A percentile compares a stretch with the other conserved stretches of the same genome.
Conservation (phyloP, 2,797 vertebrate genomes). For the Coregonus sp. region DNA sequence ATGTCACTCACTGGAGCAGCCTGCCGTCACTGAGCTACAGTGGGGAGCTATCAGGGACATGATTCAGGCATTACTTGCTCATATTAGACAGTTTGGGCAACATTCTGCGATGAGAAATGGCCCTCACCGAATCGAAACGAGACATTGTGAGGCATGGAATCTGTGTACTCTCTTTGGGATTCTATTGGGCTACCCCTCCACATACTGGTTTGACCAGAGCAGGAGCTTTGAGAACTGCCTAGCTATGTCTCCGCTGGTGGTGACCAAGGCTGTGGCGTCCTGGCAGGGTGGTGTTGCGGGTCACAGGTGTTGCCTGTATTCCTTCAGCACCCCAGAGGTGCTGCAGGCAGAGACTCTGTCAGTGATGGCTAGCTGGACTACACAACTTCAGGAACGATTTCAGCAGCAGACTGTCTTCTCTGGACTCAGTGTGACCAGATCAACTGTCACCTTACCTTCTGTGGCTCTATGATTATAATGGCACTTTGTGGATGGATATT, state of each 20-base stretch:
- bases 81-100: conserved; percentile 55
- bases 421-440: conserved; percentile 77
- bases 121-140: conserved; percentile 54
- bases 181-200: conserved; percentile 86
- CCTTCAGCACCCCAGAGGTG: conserved; percentile 87
- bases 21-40: conserved; percentile 40
- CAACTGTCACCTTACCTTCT: conserved; percentile 77
- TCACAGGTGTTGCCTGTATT: conserved; percentile 78
- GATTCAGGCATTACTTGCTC: conserved; percentile 62
- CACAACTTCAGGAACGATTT: conserved; percentile 74
- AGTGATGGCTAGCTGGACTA: conserved; percentile 75
- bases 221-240: conserved; percentile 83
- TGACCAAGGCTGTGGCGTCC: conserved; percentile 73
- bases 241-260: conserved; percentile 76
- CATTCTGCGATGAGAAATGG: conserved; percentile 10
- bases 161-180: conserved; percentile 87
- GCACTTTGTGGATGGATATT: not conserved
- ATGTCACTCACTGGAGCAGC: too few species aligned
- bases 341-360: conserved; percentile 66
- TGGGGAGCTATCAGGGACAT: conserved; percentile 53
- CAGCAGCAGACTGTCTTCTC: conserved; percentile 77
- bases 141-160: conserved; percentile 76
- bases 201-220: conserved; percentile 82
- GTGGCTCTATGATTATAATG: conserved; percentile 73
- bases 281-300: conserved; percentile 63